These are phyloP conservation scores for Elgaria multicarinata DNA, from an alignment of 2,113 vertebrate genomes.

Conservation along the genomic window DNA sequence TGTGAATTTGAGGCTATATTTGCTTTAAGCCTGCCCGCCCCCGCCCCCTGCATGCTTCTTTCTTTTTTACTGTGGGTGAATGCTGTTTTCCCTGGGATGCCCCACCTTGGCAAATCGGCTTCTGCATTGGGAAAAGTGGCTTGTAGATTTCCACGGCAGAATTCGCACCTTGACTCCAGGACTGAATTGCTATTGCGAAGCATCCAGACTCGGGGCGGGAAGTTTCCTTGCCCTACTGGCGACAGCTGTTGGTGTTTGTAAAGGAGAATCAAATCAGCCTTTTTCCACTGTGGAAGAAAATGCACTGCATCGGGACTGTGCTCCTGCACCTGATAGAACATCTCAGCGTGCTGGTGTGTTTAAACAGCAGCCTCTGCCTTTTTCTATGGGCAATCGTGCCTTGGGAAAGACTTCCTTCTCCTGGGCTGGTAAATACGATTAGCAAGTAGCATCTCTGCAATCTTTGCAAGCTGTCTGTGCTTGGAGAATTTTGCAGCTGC, in stretches of 20 bases:
- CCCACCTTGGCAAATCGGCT: too few relatives aligned
- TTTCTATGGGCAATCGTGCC: not conserved
- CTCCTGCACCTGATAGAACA: not conserved
- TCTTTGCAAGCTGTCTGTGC: not conserved
- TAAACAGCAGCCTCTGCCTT: not conserved
- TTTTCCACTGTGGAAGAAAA: not conserved
- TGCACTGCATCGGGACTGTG: not conserved
- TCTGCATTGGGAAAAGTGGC: not conserved
- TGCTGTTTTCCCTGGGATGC: not conserved
- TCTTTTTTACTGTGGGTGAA: too few relatives aligned
- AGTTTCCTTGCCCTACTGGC: not conserved
- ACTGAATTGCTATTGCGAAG: not conserved
- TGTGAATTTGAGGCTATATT: not conserved
- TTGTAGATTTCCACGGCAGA: not conserved
- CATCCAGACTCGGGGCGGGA: not conserved
- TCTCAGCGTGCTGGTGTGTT: not conserved
- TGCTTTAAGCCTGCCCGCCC: too few relatives aligned
- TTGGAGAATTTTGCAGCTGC: not conserved
- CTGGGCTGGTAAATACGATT: too few relatives aligned
- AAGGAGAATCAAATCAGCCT: not conserved
- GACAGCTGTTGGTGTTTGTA: not conserved
- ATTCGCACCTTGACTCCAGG: not conserved
- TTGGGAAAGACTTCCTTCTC: not conserved
- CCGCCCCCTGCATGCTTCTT: not conserved
- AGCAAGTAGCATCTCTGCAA: too few relatives aligned